Evolutionary conservation across 2,888 invertebrate species (phyloP).

Genomic region (Tridacna crocea): DNA sequence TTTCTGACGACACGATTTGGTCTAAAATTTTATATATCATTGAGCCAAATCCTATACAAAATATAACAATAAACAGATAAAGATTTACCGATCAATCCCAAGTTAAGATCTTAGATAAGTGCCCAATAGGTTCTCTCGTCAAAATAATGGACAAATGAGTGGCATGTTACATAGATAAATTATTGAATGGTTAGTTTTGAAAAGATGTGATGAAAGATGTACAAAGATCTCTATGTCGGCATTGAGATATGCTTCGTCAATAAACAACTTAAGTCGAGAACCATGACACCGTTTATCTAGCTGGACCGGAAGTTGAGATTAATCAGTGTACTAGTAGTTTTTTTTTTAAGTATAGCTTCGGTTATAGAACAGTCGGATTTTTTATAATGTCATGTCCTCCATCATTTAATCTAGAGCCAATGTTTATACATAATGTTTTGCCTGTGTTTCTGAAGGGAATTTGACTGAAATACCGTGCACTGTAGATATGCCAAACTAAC

Average conservation of each 20-base stretch:
- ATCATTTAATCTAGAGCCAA: not conserved
- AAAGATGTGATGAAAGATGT: slow-evolving; percentile 19
- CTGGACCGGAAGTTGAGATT: slow-evolving; percentile 13
- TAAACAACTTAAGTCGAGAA: slow-evolving; percentile 8
- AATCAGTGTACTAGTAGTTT: not conserved
- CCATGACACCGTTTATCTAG: slow-evolving; percentile 19
- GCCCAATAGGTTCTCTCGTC: slow-evolving; percentile 18
- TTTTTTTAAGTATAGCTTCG: not conserved
- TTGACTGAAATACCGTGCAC: too few species aligned
- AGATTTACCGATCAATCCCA: slow-evolving; percentile 8
- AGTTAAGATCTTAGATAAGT: slow-evolving; percentile 25
- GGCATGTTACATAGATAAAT: slow-evolving; percentile 14
- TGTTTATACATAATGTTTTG: too few species aligned
- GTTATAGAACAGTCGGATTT: not conserved
- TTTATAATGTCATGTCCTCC: not conserved
- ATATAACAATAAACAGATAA: not conserved
- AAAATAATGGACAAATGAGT: not conserved
- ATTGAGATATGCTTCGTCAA: slow-evolving; percentile 17
- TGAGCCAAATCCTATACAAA: not conserved
- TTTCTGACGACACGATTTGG: too few species aligned
- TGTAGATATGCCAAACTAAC: too few species aligned
- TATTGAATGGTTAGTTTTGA: not conserved
- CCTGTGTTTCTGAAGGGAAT: too few species aligned
- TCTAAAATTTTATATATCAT: too few species aligned
- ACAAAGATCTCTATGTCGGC: slow-evolving; percentile 5